Evolutionary conservation across 2,888 invertebrate species (phyloP), one percentile per base, ranked within the genome.

Genomic region (Apeira syringaria): DNA sequence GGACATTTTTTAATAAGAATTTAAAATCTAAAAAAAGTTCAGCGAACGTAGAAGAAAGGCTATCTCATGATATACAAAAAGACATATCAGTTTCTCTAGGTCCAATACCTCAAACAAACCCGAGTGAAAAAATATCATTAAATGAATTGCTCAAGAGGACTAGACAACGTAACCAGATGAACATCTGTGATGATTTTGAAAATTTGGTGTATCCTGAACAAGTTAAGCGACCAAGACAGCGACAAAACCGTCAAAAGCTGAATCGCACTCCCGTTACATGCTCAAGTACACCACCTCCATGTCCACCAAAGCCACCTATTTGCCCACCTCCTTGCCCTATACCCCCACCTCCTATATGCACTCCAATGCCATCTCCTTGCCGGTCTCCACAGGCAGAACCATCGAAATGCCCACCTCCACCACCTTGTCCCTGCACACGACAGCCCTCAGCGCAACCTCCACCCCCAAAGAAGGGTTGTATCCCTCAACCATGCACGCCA

Each of bases 401-500:
- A 5, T 6, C 17, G 5, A 1, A 1, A 6, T 17, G 17, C 2
- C 30, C 25, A 1, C 11, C 5, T 12, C 26, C 26, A 3, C 18
- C 9, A 1, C 39, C 39, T 10, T 25, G 15, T 4, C 10, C 20
- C 1, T 28, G 20, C 4, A 32, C 33, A 4, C 15, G 27, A 1
- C 20, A 2, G 7, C 32, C 32, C 1, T n/a, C 12, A 24, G 8
- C 10, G 22, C 25, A 12, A 9, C 15, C 33, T 22, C 24, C 22
- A 4, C 4, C 12, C 11, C 31, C 38, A 7, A 20, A 6, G 7
- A 20, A 20, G 20, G 20, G 7, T 18, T 31, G 31, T 10, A 25
- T 4, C 1, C 35, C 35, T 15, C 13, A 33, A 12, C 35, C 35
- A 2, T 36, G 35, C 18, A 17, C 10, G n/a, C 27, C 32, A 1